A percentile compares a stretch with the other conserved stretches of the same genome.
Conservation (phyloP, 2,888 invertebrate genomes). For the Eudasyphora cyanicolor region DNA sequence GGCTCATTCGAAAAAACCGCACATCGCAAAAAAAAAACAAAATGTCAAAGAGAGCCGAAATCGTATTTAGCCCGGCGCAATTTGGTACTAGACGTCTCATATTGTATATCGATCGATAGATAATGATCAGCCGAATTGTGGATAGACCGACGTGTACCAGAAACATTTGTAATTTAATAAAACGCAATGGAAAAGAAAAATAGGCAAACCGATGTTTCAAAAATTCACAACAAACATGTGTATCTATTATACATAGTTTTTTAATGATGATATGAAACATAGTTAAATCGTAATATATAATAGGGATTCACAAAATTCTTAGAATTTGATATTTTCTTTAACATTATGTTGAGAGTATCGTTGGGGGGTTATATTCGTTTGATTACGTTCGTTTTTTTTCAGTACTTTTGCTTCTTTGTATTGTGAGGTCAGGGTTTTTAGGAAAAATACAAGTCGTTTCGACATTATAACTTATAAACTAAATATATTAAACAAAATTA, state of each 20-base stretch:
- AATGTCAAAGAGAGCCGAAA: too few relatives aligned
- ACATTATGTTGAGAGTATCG: constrained; percentile 36
- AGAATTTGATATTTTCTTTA: constrained; percentile 44
- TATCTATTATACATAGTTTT: neutral
- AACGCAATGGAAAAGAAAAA: neutral
- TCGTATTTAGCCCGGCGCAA: too few relatives aligned
- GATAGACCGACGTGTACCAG: too few relatives aligned
- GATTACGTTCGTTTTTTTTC: constrained; percentile 50
- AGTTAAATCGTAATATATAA: neutral
- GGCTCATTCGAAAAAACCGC: too few relatives aligned
- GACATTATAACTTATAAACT: constrained; percentile 52
- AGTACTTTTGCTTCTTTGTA: constrained; percentile 27
- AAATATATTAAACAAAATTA: constrained; percentile 25
- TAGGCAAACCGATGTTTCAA: neutral
- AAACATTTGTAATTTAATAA: neutral
- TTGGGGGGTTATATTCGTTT: constrained; percentile 42
- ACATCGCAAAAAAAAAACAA: too few relatives aligned
- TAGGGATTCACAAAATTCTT: constrained; percentile 31
- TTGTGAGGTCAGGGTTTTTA: constrained; percentile 53
- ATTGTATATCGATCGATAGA: too few relatives aligned
- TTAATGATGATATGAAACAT: neutral
- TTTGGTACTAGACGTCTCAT: too few relatives aligned
- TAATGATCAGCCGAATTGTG: too few relatives aligned
- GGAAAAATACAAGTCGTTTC: constrained; percentile 46
- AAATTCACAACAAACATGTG: neutral